phyloP scores from a whole-genome alignment of 37 sponge, comb jelly and placozoan genomes.

The Ianthella basta region DNA sequence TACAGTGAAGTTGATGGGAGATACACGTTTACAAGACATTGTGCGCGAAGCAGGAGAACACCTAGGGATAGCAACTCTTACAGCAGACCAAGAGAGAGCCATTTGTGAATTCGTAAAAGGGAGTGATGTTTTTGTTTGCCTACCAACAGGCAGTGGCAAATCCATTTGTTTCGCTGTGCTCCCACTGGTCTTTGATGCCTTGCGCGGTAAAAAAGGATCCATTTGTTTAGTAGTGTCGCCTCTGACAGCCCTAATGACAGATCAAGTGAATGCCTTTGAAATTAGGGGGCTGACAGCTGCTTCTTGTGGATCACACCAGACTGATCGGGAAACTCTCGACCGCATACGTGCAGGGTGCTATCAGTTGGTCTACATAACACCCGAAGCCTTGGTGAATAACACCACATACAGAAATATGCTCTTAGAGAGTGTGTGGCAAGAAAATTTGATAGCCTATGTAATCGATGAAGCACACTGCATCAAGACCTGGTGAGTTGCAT shows the following conservation, averaged over 20 bases:
- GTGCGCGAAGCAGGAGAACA: not conserved
- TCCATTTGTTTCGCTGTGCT: slow-evolving; percentile 44
- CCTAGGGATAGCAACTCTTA: not conserved
- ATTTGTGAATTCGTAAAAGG: slow-evolving; percentile 26
- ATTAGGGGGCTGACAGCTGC: not conserved
- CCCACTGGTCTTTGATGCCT: slow-evolving; percentile 12
- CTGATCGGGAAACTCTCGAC: not conserved
- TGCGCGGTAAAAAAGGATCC: not conserved
- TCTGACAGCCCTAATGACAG: not conserved
- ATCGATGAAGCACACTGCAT: too few relatives aligned
- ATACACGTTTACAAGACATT: not conserved
- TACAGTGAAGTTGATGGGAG: not conserved
- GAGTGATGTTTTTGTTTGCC: slow-evolving; percentile 38
- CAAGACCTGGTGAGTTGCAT: too few relatives aligned
- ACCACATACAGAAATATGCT: not conserved
- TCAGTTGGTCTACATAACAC: not conserved
- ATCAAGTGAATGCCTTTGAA: not conserved
- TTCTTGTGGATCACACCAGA: not conserved
- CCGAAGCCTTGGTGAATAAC: not conserved
- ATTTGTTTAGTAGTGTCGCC: not conserved
- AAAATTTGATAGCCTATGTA: not conserved
- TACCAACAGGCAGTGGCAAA: slow-evolving; percentile 44
- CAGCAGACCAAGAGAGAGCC: slow-evolving; percentile 4
- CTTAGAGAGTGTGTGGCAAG: not conserved
- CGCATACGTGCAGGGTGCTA: not conserved